These are phyloP conservation scores for Scartelaos histophorus DNA, from an alignment of 2,113 vertebrate genomes.

Conservation along the genomic window DNA sequence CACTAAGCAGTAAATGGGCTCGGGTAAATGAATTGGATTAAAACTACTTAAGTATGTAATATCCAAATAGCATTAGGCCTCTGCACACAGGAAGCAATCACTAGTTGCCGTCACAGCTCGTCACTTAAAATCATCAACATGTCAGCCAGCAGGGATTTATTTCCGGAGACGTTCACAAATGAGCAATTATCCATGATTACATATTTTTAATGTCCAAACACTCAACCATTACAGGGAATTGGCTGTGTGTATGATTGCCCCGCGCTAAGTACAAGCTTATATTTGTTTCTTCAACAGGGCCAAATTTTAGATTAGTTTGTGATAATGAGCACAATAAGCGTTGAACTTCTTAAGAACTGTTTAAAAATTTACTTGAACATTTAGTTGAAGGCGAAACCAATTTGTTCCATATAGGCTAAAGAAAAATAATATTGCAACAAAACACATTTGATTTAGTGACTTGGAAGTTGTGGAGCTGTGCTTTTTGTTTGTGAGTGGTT, in stretches of 20 bases:
- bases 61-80: conserved; percentile 14
- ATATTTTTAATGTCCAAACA: conserved; percentile 6
- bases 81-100: conserved; percentile 12
- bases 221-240: background rate
- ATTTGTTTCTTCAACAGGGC: background rate
- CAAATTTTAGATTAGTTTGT: conserved; percentile 9
- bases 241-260: conserved; percentile 5
- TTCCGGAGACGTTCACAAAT: conserved; percentile 5
- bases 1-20: conserved; percentile 7
- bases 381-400: background rate
- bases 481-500: too few species aligned
- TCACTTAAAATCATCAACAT: conserved; percentile 9
- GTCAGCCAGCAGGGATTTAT: conserved; percentile 5
- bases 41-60: conserved; percentile 14
- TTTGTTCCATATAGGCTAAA: background rate
- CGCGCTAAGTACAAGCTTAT: conserved; percentile 1
- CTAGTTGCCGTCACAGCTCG: conserved; percentile 7
- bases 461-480: too few species aligned
- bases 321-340: conserved; percentile 1
- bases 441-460: too few species aligned
- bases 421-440: background rate
- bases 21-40: conserved; percentile 12
- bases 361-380: background rate
- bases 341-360: background rate
- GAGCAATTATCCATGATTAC: conserved; percentile 8